Percentiles rank a stretch among this genome's conserved stretches.
Evolutionary conservation across 2,113 vertebrate species (phyloP).

Genomic region (Miniopterus natalensis): DNA sequence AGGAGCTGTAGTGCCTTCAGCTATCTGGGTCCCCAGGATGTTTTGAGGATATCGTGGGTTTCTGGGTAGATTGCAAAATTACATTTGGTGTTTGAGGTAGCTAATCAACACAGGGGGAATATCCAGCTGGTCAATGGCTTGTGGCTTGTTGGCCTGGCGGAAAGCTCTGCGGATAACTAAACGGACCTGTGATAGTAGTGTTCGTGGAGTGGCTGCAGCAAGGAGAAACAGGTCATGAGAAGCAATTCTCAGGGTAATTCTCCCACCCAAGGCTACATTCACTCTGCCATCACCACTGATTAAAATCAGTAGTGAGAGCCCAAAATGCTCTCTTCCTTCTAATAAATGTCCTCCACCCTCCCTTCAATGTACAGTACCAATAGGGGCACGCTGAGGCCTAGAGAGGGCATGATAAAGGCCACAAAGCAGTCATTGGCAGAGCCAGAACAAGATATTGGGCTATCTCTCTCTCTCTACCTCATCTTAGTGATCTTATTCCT

Average conservation of each 20-base stretch:
- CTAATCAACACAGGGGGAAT: conserved; percentile 91
- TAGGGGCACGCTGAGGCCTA: neutral
- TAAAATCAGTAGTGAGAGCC: neutral
- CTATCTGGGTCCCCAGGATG: conserved; percentile 23
- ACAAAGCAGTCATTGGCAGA: conserved; percentile 27
- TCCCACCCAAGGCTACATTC: neutral
- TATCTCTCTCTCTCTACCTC: neutral
- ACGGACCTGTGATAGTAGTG: conserved; percentile 94
- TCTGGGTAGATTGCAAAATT: conserved; percentile 63
- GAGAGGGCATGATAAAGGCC: neutral
- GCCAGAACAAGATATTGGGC: neutral
- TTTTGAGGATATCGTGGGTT: neutral
- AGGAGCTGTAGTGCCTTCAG: conserved; percentile 25
- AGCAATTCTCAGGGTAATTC: neutral
- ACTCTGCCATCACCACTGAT: neutral
- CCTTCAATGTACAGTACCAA: neutral
- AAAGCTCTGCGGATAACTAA: conserved; percentile 90
- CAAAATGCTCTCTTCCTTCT: conserved; percentile 23
- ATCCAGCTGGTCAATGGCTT: conserved; percentile 88
- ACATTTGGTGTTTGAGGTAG: conserved; percentile 91
- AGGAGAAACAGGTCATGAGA: conserved; percentile 53
- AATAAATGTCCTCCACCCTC: neutral
- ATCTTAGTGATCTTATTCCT: conserved; percentile 14
- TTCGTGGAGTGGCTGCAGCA: conserved; percentile 91
- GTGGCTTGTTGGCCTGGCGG: conserved; percentile 71